Evolutionary conservation across 2,888 invertebrate genomes (phyloP), one percentile per base, ranked within the genome.

Genomic region (Oxystoma pomonae): DNA sequence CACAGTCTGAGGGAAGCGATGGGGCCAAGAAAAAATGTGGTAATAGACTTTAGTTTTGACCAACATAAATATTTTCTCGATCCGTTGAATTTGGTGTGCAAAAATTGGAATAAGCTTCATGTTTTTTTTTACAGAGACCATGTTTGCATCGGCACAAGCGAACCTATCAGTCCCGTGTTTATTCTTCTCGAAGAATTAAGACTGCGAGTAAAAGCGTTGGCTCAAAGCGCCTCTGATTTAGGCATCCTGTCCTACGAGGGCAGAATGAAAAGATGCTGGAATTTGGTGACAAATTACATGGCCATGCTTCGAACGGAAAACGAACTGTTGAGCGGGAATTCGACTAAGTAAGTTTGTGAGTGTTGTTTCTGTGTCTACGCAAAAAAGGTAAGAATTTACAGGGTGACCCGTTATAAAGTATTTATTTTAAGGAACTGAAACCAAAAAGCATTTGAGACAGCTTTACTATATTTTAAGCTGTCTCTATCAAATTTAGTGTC

Each of bases 231-330:
- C 1, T 67, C 69, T 9, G 69, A 70, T 56, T 65, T 69, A 5
- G 73, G 73, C 1, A 68, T 68, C 2, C 62, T 72, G 3, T 66
- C 65, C 19, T 72, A 70, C 62, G 73, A 74, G 63, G 55, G 69
- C 56, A 67, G 69, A 21, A 71, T 70, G 67, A 66, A 63, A 35
- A 70, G 67, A 57, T 71, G 70, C 61, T 73, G 72, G 71, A 71
- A 69, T 63, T 65, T 72, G 22, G 67, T 71, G n/a, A 68, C 68
- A 9, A 71, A 71, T 64, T 72, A 74, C 57, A 66, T 71, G 60
- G 70, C 69, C 2, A 58, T 64, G 57, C 63, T 72, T n/a, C 67
- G 66, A 20, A 63, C 70, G 61, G 68, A 71, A 16, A 65, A 67
- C 52, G 64, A 65, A 59, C 1, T n/a, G 7, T 51, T 49, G 20